Evolutionary conservation across 2,797 vertebrate genomes (phyloP), one percentile per base, ranked within the genome.

Genomic region (Cirrhinus mrigala): DNA sequence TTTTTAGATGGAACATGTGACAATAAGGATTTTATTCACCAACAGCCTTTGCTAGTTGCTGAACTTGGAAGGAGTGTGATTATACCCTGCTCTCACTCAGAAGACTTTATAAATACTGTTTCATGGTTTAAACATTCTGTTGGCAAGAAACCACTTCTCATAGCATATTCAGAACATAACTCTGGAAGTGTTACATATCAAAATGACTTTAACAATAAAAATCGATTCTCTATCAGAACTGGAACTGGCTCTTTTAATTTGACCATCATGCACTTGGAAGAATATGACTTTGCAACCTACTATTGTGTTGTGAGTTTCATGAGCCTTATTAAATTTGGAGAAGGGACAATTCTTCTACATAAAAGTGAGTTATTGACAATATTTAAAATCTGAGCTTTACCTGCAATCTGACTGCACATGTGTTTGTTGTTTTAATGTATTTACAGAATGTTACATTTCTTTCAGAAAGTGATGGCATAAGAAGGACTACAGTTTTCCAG

Each of bases 221-320:
- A 73, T 44, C 66, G 52, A 15, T 37, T 64, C 24, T 12, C 4
- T 14, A 29, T 87, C 15, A 24, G 7, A 10, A 83, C 6, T 64
- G 76, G 40, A n/a, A 37, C 11, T 7, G 20, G 12, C 22, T 54
- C 33, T 62, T 81, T 68, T 37, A 74, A 84, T 58, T 54, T 87
- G 60, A 84, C 8, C 4, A 75, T 87, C 14, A 40, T 6, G 4
- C 4, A 50, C 1, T 44, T 76, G 22, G 15, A 52, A 24, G n/a
- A 77, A 46, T 80, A 70, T 68, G 80, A 84, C 24, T 84, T 78
- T 77, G 82, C 82, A 52, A 85, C 18, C 4, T 86, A 86, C 15
- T 84, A 78, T 73, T 88, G 85, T 84, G 54, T 64, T 46, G 22
- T 27, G 22, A 1, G 1, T 24, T 77, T 20, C 37, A 20, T 82